Evolutionary conservation across 2,113 vertebrate genomes (phyloP).

Genomic region (Merops nubicus): DNA sequence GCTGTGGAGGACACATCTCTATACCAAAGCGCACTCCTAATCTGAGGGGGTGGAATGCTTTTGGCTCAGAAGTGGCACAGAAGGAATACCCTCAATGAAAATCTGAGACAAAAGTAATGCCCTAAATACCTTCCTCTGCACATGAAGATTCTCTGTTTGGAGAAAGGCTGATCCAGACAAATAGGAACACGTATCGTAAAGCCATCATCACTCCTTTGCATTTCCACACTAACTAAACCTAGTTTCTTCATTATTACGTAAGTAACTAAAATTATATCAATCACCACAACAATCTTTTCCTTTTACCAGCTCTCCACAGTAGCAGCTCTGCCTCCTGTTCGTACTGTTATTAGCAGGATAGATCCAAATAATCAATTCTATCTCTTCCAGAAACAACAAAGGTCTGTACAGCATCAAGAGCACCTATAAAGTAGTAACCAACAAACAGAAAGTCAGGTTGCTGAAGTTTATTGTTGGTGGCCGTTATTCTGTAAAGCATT

Average conservation of each 20-base stretch:
- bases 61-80: not conserved
- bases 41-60: not conserved
- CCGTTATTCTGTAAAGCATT: not conserved
- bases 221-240: not conserved
- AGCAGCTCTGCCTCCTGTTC: not conserved
- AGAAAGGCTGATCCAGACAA: not conserved
- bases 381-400: not conserved
- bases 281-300: not conserved
- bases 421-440: not conserved
- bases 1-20: not conserved
- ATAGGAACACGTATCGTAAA: not conserved
- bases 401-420: not conserved
- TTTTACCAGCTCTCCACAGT: not conserved
- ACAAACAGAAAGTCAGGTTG: not conserved
- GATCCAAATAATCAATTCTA: not conserved
- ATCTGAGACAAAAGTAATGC: not conserved
- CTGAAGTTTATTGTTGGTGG: not conserved
- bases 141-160: not conserved
- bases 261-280: not conserved
- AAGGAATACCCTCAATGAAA: not conserved
- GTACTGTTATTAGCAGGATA: not conserved
- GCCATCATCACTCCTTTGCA: not conserved
- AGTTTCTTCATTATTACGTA: not conserved
- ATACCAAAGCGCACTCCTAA: not conserved
- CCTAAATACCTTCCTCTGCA: not conserved